These are phyloP conservation scores for Hyperopisus bebe DNA, from an alignment of 2,113 vertebrate genomes.

Conservation along the genomic window DNA sequence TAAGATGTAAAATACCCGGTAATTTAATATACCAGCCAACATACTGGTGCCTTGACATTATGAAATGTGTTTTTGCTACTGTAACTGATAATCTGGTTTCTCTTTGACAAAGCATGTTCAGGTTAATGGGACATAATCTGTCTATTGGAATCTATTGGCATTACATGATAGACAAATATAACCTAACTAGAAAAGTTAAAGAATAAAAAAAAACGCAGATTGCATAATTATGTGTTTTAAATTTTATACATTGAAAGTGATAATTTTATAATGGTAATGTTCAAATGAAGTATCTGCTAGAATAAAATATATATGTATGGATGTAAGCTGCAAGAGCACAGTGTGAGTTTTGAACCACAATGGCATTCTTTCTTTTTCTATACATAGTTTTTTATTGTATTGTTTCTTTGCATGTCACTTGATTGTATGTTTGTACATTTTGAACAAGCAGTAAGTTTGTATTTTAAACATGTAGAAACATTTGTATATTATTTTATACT, in stretches of 20 bases:
- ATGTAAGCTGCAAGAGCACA: constrained; percentile 84
- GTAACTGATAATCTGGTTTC: constrained; percentile 8
- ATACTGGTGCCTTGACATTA: constrained; percentile 12
- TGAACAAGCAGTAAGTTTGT: constrained; percentile 88
- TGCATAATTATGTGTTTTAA: not conserved
- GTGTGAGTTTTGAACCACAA: constrained; percentile 67
- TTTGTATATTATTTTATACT: constrained; percentile 99
- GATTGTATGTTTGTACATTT: constrained; percentile 64
- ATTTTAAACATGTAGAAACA: constrained; percentile 96
- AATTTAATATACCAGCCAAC: constrained; percentile 18
- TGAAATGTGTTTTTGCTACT: constrained; percentile 12
- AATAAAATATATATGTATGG: constrained; percentile 47
- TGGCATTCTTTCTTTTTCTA: constrained; percentile 97
- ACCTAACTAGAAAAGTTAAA: not conserved
- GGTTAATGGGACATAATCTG: not conserved
- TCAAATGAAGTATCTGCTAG: constrained; percentile 65
- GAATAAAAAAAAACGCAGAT: not conserved
- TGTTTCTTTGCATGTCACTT: constrained; percentile 17
- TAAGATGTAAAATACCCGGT: not conserved
- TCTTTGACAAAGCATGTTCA: not conserved
- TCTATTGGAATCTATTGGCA: not conserved
- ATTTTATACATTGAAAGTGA: not conserved
- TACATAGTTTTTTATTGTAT: constrained; percentile 68
- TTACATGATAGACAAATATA: not conserved
- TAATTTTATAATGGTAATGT: not conserved